Conservation (phyloP, 2,888 invertebrate species). For the Leptogaster cylindrica region DNA sequence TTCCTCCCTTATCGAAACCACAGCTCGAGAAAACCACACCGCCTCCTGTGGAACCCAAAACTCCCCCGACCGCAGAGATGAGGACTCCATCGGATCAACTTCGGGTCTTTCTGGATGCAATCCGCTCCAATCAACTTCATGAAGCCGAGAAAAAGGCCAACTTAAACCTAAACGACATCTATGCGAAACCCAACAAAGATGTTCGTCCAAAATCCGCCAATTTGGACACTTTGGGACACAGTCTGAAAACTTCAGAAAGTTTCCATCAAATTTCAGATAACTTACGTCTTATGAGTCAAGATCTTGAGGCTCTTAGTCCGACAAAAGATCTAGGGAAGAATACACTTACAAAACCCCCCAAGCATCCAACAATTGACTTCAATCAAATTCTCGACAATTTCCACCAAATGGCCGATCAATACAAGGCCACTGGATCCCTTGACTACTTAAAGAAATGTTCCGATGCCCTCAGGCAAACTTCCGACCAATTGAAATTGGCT, state of each 20-base stretch:
- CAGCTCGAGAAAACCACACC: slow-evolving; percentile 7
- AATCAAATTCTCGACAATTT: slow-evolving; percentile 62
- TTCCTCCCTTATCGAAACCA: slow-evolving; percentile 46
- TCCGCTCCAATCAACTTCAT: slow-evolving; percentile 60
- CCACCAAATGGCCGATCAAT: slow-evolving; percentile 61
- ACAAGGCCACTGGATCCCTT: slow-evolving; percentile 60
- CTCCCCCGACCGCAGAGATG: slow-evolving; percentile 49
- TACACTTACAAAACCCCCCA: slow-evolving; percentile 18
- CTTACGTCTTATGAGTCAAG: slow-evolving; percentile 60
- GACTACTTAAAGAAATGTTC: slow-evolving; percentile 62
- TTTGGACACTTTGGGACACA: slow-evolving; percentile 55
- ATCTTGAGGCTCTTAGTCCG: slow-evolving; percentile 59
- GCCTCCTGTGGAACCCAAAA: background rate
- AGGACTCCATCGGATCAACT: slow-evolving; percentile 62
- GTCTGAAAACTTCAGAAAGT: slow-evolving; percentile 58
- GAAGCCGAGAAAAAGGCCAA: slow-evolving; percentile 55
- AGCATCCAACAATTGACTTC: slow-evolving; percentile 56
- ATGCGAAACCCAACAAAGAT: slow-evolving; percentile 13
- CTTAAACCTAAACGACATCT: slow-evolving; percentile 1
- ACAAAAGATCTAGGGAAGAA: slow-evolving; percentile 45
- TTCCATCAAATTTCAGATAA: slow-evolving; percentile 62
- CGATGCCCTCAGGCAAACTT: slow-evolving; percentile 60
- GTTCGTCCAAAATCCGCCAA: slow-evolving; percentile 46
- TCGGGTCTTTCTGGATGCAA: slow-evolving; percentile 60
- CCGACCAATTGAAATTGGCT: slow-evolving; percentile 57